These are phyloP conservation scores for Nannobrachium achirus DNA, from an alignment of 2,113 vertebrate species.

Conservation along the genomic window DNA sequence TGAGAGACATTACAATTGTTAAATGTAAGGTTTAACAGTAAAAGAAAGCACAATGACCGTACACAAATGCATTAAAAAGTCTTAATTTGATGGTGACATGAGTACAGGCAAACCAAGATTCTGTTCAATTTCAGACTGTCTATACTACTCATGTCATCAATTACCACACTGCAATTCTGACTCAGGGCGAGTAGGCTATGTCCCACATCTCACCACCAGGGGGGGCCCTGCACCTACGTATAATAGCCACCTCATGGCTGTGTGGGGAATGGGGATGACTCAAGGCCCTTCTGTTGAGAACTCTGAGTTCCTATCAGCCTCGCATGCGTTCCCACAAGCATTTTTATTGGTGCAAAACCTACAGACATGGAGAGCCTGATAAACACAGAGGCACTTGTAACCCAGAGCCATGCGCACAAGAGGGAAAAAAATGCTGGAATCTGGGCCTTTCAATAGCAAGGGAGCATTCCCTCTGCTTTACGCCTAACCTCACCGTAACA, in stretches of 20 bases:
- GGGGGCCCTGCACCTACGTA: conserved; percentile 60
- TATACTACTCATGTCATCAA: too few species aligned
- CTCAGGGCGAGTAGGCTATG: conserved; percentile 41
- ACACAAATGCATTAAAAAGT: too few species aligned
- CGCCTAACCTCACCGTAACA: conserved; percentile 16
- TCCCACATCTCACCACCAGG: conserved; percentile 68
- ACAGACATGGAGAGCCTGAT: conserved; percentile 43
- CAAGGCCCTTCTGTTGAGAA: conserved; percentile 79
- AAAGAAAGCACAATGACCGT: too few species aligned
- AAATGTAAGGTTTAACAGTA: too few species aligned
- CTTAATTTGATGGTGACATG: too few species aligned
- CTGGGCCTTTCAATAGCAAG: background rate
- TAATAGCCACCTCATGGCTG: conserved; percentile 35
- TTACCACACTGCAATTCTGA: conserved; percentile 27
- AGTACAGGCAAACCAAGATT: background rate
- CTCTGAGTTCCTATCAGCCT: conserved; percentile 76
- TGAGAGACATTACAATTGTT: too few species aligned
- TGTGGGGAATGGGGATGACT: conserved; percentile 71
- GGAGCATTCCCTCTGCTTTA: conserved; percentile 29
- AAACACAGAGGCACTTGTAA: conserved; percentile 40
- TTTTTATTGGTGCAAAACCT: conserved; percentile 67
- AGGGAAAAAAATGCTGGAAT: background rate
- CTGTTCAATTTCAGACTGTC: too few species aligned
- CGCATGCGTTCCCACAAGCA: conserved; percentile 75
- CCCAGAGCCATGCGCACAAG: conserved; percentile 14